These are phyloP conservation scores for Euzetes globulus DNA, from an alignment of 2,888 invertebrate species.

Conservation along the genomic window DNA sequence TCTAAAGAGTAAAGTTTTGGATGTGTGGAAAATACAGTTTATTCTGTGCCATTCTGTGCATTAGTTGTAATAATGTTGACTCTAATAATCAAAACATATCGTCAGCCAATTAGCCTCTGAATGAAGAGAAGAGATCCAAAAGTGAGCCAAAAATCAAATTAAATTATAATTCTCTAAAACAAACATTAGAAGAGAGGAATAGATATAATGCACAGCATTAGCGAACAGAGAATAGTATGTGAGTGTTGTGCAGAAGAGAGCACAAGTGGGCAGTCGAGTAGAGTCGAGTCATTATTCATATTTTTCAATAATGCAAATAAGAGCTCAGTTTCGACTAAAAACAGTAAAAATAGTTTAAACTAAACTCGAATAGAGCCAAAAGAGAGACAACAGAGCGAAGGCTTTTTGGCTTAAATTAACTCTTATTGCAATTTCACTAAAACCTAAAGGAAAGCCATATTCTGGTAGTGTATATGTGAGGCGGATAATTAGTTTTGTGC, in stretches of 20 bases:
- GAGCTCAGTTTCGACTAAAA: not conserved
- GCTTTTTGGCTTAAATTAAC: conserved; percentile 22
- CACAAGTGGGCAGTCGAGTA: conserved; percentile 16
- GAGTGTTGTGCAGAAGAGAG: not conserved
- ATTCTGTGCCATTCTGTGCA: not conserved
- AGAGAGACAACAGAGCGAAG: conserved; percentile 5
- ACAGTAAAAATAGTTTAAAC: not conserved
- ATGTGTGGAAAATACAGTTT: not conserved
- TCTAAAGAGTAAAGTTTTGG: too few relatives aligned
- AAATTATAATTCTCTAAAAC: conserved; percentile 28
- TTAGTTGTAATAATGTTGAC: not conserved
- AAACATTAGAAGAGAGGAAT: conserved; percentile 24
- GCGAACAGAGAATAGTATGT: not conserved
- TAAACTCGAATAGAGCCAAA: not conserved
- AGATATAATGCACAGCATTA: conserved; percentile 14
- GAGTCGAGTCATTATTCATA: conserved; percentile 30
- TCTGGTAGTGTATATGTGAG: conserved; percentile 1
- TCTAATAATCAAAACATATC: conserved; percentile 9
- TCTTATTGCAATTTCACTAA: conserved; percentile 21
- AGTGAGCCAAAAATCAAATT: conserved; percentile 13
- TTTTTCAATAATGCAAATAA: conserved; percentile 29
- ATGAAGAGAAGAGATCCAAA: not conserved
- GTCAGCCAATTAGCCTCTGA: conserved; percentile 1
- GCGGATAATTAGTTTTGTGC: conserved; percentile 30
- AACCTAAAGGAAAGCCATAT: conserved; percentile 9